Evolutionary conservation across 2,888 invertebrate genomes (phyloP).

Genomic region (Cyclophora albipunctata): DNA sequence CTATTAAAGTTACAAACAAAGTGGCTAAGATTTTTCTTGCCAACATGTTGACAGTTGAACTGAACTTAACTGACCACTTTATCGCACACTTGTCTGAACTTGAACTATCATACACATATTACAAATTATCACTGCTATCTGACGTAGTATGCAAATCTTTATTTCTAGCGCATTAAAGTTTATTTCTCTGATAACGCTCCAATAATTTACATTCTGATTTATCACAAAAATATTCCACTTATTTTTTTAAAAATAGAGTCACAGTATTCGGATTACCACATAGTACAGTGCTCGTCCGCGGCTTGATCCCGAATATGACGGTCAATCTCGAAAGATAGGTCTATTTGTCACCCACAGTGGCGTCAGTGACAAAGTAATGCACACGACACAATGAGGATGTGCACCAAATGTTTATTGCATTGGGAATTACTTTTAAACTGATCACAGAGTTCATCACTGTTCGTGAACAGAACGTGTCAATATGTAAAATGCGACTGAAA

Average conservation of each 20-base stretch:
- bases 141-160: too few relatives aligned
- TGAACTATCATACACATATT: too few relatives aligned
- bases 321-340: constrained; percentile 9
- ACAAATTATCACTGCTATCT: too few relatives aligned
- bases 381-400: constrained; percentile 14
- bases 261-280: too few relatives aligned
- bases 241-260: too few relatives aligned
- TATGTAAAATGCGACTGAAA: background rate
- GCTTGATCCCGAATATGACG: constrained; percentile 16
- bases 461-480: background rate
- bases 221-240: too few relatives aligned
- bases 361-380: constrained; percentile 11
- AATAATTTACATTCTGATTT: too few relatives aligned
- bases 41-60: constrained; percentile 2
- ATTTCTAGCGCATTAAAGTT: too few relatives aligned
- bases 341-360: constrained; percentile 7
- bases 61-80: constrained; percentile 1
- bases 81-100: background rate
- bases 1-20: constrained; percentile 20
- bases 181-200: too few relatives aligned
- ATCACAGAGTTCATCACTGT: too few relatives aligned
- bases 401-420: constrained; percentile 17
- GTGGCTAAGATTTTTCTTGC: constrained; percentile 19
- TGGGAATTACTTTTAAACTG: background rate
- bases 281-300: background rate